Evolutionary conservation across 2,113 vertebrate genomes (phyloP).

Genomic region (Gymnorhina tibicen): DNA sequence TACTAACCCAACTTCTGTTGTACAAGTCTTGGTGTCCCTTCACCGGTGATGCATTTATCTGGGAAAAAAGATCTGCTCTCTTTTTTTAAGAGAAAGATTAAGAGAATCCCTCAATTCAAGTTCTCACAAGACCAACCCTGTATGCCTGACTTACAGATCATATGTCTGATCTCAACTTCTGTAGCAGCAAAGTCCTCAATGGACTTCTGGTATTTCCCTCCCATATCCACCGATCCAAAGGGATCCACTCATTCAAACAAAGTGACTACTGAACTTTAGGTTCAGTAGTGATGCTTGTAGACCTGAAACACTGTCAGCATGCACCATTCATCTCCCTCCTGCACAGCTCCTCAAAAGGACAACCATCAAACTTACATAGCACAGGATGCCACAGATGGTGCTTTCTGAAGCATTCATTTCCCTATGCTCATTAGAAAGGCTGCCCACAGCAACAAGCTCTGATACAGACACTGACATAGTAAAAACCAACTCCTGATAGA

Average conservation of each 20-base stretch:
- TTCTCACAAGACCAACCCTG: background rate
- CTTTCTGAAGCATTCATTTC: background rate
- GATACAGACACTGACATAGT: background rate
- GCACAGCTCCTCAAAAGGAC: background rate
- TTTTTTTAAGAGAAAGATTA: background rate
- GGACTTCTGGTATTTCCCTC: background rate
- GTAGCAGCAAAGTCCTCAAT: background rate
- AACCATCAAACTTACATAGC: background rate
- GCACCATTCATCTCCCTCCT: background rate
- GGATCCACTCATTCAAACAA: background rate
- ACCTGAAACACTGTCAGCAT: background rate
- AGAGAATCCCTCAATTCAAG: background rate
- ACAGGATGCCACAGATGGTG: background rate
- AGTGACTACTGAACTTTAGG: background rate
- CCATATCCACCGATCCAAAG: background rate
- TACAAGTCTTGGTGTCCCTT: background rate
- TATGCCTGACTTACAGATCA: background rate
- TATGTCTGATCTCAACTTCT: background rate
- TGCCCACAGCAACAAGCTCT: background rate
- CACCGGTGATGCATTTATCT: background rate
- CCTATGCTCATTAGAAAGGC: background rate
- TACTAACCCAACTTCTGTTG: background rate
- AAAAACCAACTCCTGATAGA: background rate
- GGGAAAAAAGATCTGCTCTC: background rate
- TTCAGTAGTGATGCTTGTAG: background rate